Percentiles rank a stretch among this genome's conserved stretches.
These are phyloP conservation scores for Neostethus bicornis DNA, from an alignment of 2,797 vertebrate species.

Conservation along the genomic window DNA sequence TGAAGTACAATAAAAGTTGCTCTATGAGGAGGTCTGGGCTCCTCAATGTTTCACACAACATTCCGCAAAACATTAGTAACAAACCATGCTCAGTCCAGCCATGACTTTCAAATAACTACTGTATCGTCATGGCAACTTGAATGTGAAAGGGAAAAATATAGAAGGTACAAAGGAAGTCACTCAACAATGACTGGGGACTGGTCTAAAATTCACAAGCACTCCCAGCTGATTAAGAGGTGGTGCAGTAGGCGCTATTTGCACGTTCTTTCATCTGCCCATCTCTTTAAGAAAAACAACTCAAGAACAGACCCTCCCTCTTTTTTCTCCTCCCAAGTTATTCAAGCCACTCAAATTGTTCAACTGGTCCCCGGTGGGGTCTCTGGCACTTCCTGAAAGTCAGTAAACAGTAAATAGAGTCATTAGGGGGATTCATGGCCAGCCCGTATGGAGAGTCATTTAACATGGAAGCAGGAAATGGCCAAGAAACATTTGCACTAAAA, in stretches of 20 bases:
- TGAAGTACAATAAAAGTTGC: conserved; percentile 7
- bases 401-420: conserved; percentile 73
- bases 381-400: conserved; percentile 74
- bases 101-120: conserved; percentile 28
- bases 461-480: background rate
- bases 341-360: conserved; percentile 42
- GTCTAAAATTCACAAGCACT: conserved; percentile 50
- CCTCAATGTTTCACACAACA: conserved; percentile 39
- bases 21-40: conserved; percentile 1
- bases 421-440: conserved; percentile 52
- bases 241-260: conserved; percentile 30
- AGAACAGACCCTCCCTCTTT: conserved; percentile 10
- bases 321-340: conserved; percentile 28
- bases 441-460: conserved; percentile 32
- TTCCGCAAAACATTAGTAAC: conserved; percentile 19
- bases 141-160: conserved; percentile 32
- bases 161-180: conserved; percentile 57
- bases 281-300: conserved; percentile 43
- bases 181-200: conserved; percentile 60
- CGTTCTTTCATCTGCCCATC: conserved; percentile 14
- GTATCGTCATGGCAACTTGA: conserved; percentile 48
- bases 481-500: background rate
- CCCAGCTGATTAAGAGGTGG: conserved; percentile 10
- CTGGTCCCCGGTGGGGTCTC: conserved; percentile 54
- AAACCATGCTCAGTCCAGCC: conserved; percentile 10